Evolutionary conservation across 2,888 invertebrate genomes (phyloP).

Genomic region (Dorcus hopei): DNA sequence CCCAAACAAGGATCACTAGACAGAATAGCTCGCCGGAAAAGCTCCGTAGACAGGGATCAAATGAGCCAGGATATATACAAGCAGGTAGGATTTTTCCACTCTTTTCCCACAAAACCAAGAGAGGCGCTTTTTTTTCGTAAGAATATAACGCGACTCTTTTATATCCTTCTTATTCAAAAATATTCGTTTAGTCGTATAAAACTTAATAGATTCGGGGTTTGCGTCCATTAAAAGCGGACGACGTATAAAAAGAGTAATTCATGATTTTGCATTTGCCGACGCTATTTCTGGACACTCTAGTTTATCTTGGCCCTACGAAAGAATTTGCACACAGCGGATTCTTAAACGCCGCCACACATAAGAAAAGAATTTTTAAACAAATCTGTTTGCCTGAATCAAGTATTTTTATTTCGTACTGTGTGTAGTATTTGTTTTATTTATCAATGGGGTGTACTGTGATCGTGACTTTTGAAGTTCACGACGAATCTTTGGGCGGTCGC

Average conservation of each 20-base stretch:
- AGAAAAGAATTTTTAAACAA: background rate
- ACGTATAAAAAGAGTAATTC: slow-evolving; percentile 7
- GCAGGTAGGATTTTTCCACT: background rate
- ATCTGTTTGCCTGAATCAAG: background rate
- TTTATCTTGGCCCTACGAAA: background rate
- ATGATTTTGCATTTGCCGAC: background rate
- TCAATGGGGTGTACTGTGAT: too few species aligned
- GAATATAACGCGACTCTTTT: too few species aligned
- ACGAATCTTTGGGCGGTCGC: too few species aligned
- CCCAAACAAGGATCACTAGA: slow-evolving; percentile 48
- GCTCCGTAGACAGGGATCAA: slow-evolving; percentile 36
- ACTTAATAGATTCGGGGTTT: too few species aligned
- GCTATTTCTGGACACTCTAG: background rate
- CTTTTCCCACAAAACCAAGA: too few species aligned
- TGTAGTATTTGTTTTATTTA: background rate
- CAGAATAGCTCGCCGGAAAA: slow-evolving; percentile 37
- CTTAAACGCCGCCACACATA: too few species aligned
- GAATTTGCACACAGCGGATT: background rate
- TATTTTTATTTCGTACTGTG: background rate
- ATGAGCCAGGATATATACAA: slow-evolving; percentile 22
- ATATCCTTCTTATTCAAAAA: too few species aligned
- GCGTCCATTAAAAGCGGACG: background rate
- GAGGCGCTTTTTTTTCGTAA: too few species aligned
- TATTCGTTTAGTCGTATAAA: too few species aligned
- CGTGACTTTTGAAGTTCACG: too few species aligned